A percentile compares a stretch with the other conserved stretches of the same genome.
Evolutionary conservation across 2,888 invertebrate species (phyloP).

Genomic region (Microdon myrmicae): DNA sequence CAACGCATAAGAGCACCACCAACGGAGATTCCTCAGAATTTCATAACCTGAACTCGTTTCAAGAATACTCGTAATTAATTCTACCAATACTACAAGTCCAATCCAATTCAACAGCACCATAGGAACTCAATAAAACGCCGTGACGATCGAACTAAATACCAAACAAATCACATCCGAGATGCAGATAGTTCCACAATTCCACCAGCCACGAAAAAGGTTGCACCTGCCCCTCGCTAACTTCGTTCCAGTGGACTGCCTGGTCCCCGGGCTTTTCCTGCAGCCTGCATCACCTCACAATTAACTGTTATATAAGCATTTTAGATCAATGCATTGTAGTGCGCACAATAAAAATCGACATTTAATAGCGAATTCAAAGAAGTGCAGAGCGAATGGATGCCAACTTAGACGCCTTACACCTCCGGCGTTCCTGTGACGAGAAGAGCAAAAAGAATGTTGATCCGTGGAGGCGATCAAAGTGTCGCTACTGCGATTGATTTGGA

Average conservation of each 20-base stretch:
- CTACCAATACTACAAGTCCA: slow-evolving; percentile 10
- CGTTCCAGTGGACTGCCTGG: background rate
- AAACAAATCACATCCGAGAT: slow-evolving; percentile 8
- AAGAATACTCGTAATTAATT: slow-evolving; percentile 16
- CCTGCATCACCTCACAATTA: slow-evolving; percentile 1
- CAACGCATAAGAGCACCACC: background rate
- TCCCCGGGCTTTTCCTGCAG: background rate
- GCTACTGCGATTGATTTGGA: no score
- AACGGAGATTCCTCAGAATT: background rate
- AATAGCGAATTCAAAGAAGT: background rate
- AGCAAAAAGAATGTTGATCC: no score
- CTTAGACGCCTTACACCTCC: slow-evolving; percentile 3
- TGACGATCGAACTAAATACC: slow-evolving; percentile 14
- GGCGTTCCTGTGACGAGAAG: background rate
- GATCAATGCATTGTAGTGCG: slow-evolving; percentile 1
- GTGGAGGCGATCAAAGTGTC: no score
- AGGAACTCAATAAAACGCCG: slow-evolving; percentile 3
- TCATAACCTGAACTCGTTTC: slow-evolving; percentile 14
- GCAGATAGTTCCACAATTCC: background rate
- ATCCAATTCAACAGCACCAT: no score
- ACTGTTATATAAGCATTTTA: slow-evolving; percentile 6
- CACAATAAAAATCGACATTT: slow-evolving; percentile 7
- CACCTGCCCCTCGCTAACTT: slow-evolving; percentile 1
- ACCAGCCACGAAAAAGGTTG: slow-evolving; percentile 5
- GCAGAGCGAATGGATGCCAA: slow-evolving; percentile 1